Evolutionary conservation across 2,797 vertebrate genomes (phyloP).

Genomic region (Hemitrygon akajei): DNA sequence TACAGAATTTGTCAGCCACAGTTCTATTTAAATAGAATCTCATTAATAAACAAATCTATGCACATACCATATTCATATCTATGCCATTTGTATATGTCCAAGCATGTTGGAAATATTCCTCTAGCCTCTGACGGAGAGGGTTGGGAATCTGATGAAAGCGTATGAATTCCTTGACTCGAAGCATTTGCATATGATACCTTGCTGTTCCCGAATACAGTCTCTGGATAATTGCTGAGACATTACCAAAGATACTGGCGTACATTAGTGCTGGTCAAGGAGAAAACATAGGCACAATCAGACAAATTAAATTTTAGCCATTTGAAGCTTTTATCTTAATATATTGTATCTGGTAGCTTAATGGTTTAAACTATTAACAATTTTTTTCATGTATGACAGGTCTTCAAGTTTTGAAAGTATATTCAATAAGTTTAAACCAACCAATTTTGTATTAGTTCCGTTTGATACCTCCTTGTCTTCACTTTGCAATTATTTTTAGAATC

Average conservation of each 20-base stretch:
- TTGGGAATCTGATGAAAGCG: conserved; percentile 98
- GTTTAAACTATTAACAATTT: not conserved
- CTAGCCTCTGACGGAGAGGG: conserved; percentile 86
- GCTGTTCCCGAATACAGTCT: conserved; percentile 93
- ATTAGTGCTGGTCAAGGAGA: conserved; percentile 75
- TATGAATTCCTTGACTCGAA: conserved; percentile 96
- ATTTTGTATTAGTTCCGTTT: not conserved
- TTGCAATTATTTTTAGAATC: not conserved
- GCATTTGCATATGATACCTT: conserved; percentile 95
- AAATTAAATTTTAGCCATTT: not conserved
- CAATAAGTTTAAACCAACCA: not conserved
- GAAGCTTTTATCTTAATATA: not conserved
- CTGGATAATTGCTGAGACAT: conserved; percentile 98
- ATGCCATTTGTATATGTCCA: conserved; percentile 99
- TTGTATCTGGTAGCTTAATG: too few species aligned
- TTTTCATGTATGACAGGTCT: not conserved
- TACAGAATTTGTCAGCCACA: conserved; percentile 2
- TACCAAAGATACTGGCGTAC: conserved; percentile 99
- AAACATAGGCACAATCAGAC: conserved; percentile 5
- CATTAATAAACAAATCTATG: not conserved
- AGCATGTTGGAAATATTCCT: conserved; percentile 96
- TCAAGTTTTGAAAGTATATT: not conserved
- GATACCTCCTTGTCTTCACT: too few species aligned
- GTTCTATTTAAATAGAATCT: not conserved
- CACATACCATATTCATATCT: conserved; percentile 96